Evolutionary conservation across 2,113 vertebrate species (phyloP), one percentile per base, ranked within the genome.

Genomic region (Steatornis caripensis): DNA sequence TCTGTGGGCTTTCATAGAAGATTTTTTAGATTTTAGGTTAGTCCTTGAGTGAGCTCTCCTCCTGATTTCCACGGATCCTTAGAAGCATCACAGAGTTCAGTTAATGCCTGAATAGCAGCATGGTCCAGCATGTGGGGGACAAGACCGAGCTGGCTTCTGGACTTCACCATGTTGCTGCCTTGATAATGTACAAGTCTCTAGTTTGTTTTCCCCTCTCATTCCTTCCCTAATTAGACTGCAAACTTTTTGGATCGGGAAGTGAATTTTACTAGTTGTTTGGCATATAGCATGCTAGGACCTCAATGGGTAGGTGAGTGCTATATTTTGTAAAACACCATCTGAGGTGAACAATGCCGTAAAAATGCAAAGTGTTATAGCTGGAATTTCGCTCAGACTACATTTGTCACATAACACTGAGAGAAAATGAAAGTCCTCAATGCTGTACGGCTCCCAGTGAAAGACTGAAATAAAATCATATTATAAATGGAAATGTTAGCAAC

Each of bases 71-170:
- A 15, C 41, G 48, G 12, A 11, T 92, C 37, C 49, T 70, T 43
- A 46, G 26, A 61, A 45, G 26, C 53, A 45, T 49, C 12, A 5
- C 55, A 89, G 72, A 64, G 21, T 51, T 92, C 51, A 70, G 57
- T 34, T 46, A 41, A 12, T 81, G 22, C 26, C 45, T 74, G 45
- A 83, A 43, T 8, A 60, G 57, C 57, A 65, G n/a, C 27, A 13
- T 17, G 21, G 27, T 58, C 23, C 23, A 41, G 13, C 0, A 0
- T 80, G 34, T 2, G 5, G 37, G 46, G 29, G 45, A 48, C 36
- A 46, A 55, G 36, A 21, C 43, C 80, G 41, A 84, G 22, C 17
- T 84, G 85, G 11, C 60, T 70, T 93, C 62, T 77, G 26, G 64
- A 36, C n/a, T 77, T 53, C 32, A 81, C 43, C 15, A 8, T 81